Conservation (phyloP, 2,797 vertebrate genomes). For the Cheirogaleus major region DNA sequence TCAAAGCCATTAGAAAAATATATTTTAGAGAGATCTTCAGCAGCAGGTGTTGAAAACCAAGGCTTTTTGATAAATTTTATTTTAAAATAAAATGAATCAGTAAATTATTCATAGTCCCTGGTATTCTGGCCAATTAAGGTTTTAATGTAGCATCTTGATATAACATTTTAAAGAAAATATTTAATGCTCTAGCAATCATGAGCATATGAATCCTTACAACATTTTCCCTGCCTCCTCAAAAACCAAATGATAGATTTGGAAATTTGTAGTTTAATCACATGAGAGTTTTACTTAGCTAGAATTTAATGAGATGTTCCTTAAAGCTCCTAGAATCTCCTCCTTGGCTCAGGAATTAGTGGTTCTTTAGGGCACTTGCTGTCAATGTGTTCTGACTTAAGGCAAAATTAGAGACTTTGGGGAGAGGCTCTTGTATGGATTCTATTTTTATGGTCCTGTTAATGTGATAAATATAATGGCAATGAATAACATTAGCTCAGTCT, state of each 20-base stretch:
- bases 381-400: not conserved
- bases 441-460: not conserved
- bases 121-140: constrained; percentile 42
- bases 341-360: constrained; percentile 23
- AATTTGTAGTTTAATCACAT: constrained; percentile 51
- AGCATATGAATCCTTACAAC: constrained; percentile 1
- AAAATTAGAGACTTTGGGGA: constrained; percentile 31
- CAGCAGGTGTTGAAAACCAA: not conserved
- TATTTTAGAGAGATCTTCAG: constrained; percentile 3
- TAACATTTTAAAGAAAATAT: constrained; percentile 26
- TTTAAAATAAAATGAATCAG: constrained; percentile 38
- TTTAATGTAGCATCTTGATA: constrained; percentile 42
- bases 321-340: not conserved
- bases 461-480: not conserved
- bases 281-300: constrained; percentile 24
- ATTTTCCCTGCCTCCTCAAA: constrained; percentile 37
- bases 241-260: constrained; percentile 35
- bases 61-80: constrained; percentile 12
- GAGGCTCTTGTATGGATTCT: not conserved
- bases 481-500: not conserved
- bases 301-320: constrained; percentile 58
- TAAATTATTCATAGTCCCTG: not conserved
- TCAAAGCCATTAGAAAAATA: not conserved
- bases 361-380: not conserved
- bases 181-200: not conserved